phyloP scores from a whole-genome alignment of 1,140 invertebrate genomes.

The Lasioglossum albipes region DNA sequence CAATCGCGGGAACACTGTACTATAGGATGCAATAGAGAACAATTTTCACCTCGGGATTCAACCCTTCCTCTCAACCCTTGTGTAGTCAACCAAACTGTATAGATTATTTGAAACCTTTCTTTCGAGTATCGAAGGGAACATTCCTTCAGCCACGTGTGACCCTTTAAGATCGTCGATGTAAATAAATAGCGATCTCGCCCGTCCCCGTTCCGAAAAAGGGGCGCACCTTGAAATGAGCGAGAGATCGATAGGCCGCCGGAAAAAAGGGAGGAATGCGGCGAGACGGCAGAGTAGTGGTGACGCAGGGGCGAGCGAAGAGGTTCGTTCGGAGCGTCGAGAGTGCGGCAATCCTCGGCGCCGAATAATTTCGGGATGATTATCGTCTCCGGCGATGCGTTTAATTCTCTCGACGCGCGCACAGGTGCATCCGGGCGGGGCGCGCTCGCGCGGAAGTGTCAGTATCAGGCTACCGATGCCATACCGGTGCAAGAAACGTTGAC shows the following conservation, averaged over 20 bases:
- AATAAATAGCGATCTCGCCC: no score
- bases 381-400: slow-evolving; percentile 6
- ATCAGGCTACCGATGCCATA: neutral
- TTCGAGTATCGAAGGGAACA: no score
- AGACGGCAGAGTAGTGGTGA: no score
- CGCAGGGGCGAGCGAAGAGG: neutral
- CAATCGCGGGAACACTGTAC: no score
- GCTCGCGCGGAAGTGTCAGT: slow-evolving; percentile 13
- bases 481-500: slow-evolving; percentile 28
- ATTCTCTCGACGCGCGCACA: neutral
- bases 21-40: no score
- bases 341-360: neutral
- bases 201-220: no score
- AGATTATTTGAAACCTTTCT: no score
- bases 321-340: neutral
- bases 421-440: neutral
- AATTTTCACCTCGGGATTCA: no score
- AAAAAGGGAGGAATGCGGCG: neutral
- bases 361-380: slow-evolving; percentile 20
- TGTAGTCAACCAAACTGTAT: no score
- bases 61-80: no score
- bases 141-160: no score
- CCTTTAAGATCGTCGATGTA: no score
- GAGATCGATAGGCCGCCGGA: neutral
- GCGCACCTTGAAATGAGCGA: neutral